Base-by-base conservation (phyloP, 92 coral and sea anemone species). In the Blastomussa wellsi region DNA sequence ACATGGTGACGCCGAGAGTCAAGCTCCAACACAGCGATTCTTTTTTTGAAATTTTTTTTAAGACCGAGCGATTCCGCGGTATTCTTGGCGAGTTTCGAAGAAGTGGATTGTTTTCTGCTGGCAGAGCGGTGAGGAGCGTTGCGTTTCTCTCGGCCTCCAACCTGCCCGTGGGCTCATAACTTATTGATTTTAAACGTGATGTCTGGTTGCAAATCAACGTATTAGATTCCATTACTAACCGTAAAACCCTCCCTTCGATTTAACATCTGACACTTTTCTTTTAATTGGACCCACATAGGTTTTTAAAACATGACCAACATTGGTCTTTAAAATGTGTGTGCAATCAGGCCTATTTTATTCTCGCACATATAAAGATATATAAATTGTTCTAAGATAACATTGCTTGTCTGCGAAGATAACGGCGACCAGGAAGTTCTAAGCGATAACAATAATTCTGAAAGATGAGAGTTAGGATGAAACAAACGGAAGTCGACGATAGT, bases 81-180 rank as follows among this genome's bases (percentile, higher is more conserved):
- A 41, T 44, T 66, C 10, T 16, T 20, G 35, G 9, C 14, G 71
- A 12, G 29, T 70, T 70, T 16, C 35, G 13, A 35, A 37, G 35
- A 15, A 44, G 15, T 28, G 35, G 35, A 44, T 24, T 65, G 29
- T 36, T 12, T 44, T 33, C 42, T 71, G 20, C 29, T 9, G n/a
- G 29, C 41, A n/a, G 70, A 51, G 26, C 78, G 74, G 5, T 37
- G 78, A 71, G 47, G 70, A 51, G 26, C 78, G 74, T 12, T 37
- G 78, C 72, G 47, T 44, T 82, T 71, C 32, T 37, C 53, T 39
- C 59, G 36, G 24, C 68, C 51, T 38, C 37, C 69, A 29, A 71
- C 78, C 39, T 71, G 78, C 79, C 57, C 41, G 78, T 53, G 86
- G 86, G 69, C 69, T 52, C 86, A 70, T 82, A 51, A 82, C 86